Percentiles rank a stretch among this genome's conserved stretches.
These are phyloP conservation scores for Corythoichthys intestinalis DNA, from an alignment of 2,113 vertebrate genomes.

Conservation along the genomic window DNA sequence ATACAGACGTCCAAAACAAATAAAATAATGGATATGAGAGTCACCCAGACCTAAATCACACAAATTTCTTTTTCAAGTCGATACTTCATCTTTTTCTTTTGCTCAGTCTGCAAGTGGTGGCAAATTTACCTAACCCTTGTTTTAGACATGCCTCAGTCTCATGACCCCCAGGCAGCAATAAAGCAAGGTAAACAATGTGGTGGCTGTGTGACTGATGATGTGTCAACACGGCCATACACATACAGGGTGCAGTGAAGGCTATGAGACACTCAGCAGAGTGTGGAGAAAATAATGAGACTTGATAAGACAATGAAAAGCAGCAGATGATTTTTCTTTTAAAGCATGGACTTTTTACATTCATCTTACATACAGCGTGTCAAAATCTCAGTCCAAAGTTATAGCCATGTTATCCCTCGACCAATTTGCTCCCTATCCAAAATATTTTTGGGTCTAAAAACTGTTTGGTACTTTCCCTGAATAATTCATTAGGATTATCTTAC, in stretches of 20 bases:
- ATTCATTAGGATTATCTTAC: no score
- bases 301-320: neutral
- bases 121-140: constrained; percentile 34
- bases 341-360: neutral
- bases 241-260: neutral
- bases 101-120: constrained; percentile 4
- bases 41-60: neutral
- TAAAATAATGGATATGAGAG: neutral
- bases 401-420: no score
- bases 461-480: no score
- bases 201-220: constrained; percentile 22
- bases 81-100: constrained; percentile 13
- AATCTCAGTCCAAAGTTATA: neutral
- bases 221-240: constrained; percentile 7
- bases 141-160: constrained; percentile 13
- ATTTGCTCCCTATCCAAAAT: no score
- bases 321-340: neutral
- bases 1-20: neutral
- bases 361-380: neutral
- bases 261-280: neutral
- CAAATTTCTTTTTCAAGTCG: constrained; percentile 1
- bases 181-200: constrained; percentile 43
- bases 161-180: constrained; percentile 25
- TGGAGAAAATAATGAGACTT: neutral
- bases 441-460: no score